Conservation (phyloP, 2,113 vertebrate species). For the Cyrtonyx montezumae region DNA sequence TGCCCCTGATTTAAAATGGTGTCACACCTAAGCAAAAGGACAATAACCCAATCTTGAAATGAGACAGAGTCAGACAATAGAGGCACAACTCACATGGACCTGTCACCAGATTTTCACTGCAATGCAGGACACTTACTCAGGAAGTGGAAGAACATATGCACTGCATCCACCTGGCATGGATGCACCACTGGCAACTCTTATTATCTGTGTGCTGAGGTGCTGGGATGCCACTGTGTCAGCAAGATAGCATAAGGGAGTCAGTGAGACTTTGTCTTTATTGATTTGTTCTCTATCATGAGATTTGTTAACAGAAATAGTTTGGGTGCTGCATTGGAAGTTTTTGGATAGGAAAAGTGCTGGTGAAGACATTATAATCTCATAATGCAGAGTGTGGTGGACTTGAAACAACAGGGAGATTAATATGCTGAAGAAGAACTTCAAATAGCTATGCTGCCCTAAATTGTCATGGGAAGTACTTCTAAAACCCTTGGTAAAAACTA, state of each 20-base stretch:
- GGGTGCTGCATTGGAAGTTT: background rate
- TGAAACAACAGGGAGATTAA: background rate
- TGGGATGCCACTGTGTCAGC: background rate
- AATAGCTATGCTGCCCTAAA: background rate
- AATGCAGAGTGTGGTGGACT: background rate
- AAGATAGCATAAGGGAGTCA: background rate
- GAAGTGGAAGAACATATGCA: background rate
- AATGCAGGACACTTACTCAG: background rate
- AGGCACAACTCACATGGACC: background rate
- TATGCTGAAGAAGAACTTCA: background rate
- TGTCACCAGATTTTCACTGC: background rate
- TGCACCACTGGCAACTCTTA: background rate
- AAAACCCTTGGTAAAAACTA: background rate
- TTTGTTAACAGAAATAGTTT: background rate
- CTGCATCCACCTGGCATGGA: background rate
- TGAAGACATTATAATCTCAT: background rate
- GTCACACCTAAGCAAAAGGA: background rate
- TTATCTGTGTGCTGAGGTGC: background rate
- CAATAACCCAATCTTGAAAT: background rate
- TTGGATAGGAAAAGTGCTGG: background rate
- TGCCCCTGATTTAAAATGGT: background rate
- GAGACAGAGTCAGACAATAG: background rate
- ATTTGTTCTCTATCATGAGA: background rate
- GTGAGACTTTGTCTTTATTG: background rate
- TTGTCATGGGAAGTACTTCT: background rate